Percentiles rank a stretch among this genome's conserved stretches.
phyloP scores from a whole-genome alignment of 2,888 invertebrate species.

The Scaptomyza parva region DNA sequence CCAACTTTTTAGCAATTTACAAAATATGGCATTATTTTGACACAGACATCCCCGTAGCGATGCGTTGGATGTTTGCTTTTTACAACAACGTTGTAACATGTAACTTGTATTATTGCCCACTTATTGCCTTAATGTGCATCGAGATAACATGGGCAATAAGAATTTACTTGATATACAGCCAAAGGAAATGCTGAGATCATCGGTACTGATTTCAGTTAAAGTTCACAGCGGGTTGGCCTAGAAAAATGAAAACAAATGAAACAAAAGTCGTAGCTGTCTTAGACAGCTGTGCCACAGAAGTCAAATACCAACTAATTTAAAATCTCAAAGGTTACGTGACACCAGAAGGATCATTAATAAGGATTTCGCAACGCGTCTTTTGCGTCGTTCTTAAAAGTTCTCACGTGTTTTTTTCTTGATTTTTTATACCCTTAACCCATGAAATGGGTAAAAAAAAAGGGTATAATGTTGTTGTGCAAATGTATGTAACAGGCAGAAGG shows the following conservation, averaged over 20 bases:
- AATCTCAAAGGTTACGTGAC: constrained; percentile 51
- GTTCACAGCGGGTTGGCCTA: constrained; percentile 56
- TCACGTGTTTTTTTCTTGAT: constrained; percentile 43
- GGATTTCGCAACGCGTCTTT: constrained; percentile 58
- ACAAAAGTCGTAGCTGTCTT: constrained; percentile 6
- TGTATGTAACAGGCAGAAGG: too few species aligned
- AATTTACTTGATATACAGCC: constrained; percentile 58
- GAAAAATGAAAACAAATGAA: not conserved
- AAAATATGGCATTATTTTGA: constrained; percentile 73
- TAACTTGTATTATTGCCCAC: constrained; percentile 67
- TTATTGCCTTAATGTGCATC: constrained; percentile 76
- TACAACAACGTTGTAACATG: constrained; percentile 16
- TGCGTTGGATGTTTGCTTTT: constrained; percentile 17
- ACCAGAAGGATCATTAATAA: constrained; percentile 72
- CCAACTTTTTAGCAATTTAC: constrained; percentile 74
- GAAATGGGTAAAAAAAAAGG: too few species aligned
- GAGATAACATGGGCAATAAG: constrained; percentile 58
- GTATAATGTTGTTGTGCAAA: too few species aligned
- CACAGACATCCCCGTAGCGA: constrained; percentile 31
- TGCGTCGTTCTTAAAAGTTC: constrained; percentile 49
- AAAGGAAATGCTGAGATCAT: constrained; percentile 31
- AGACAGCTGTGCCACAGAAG: constrained; percentile 46
- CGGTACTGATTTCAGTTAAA: constrained; percentile 41
- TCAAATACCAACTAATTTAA: constrained; percentile 70
- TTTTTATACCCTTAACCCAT: not conserved